Conservation (phyloP, 2,797 vertebrate species). For the Sciurus vulgaris region DNA sequence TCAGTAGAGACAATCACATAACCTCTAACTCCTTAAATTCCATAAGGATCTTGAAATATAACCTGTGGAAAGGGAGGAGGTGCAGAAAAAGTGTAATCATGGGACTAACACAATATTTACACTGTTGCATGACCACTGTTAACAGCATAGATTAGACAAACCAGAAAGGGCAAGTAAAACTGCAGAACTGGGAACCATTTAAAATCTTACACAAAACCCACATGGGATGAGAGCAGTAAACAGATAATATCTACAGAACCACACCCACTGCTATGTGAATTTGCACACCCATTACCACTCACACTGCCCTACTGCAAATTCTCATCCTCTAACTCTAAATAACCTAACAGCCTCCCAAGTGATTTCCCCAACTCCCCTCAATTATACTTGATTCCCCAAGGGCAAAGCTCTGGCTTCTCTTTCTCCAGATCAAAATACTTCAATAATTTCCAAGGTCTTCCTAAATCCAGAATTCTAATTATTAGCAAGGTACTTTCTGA, state of each 20-base stretch:
- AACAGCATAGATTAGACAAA: not conserved
- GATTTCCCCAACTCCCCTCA: not conserved
- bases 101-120: not conserved
- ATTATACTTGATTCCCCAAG: not conserved
- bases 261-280: not conserved
- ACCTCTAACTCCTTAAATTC: not conserved
- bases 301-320: not conserved
- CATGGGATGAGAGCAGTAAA: not conserved
- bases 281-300: not conserved
- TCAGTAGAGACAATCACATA: not conserved
- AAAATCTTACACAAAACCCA: no score
- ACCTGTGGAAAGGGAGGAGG: not conserved
- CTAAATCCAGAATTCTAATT: constrained; percentile 2
- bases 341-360: not conserved
- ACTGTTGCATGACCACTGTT: not conserved
- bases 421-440: not conserved
- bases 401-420: constrained; percentile 2
- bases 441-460: constrained; percentile 27
- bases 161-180: not conserved
- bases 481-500: not conserved
- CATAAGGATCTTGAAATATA: not conserved
- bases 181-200: no score
- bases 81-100: not conserved
- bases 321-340: constrained; percentile 30
- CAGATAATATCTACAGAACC: not conserved